Evolutionary conservation across 2,797 vertebrate species (phyloP).

Genomic region (Lycodopsis pacificus): DNA sequence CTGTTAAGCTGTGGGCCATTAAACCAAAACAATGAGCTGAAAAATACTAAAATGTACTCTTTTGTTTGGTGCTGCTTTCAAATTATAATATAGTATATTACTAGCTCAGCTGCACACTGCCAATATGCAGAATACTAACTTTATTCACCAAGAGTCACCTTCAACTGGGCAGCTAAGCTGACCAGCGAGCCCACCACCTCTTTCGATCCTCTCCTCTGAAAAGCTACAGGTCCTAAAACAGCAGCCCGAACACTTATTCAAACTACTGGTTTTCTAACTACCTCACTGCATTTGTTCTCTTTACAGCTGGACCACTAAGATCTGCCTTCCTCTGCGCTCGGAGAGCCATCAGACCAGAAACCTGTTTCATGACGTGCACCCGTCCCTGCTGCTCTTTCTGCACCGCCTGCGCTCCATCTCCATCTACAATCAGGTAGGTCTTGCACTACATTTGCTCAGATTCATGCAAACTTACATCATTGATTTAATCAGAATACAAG

Average conservation of each 20-base stretch:
- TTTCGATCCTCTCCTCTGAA: background rate
- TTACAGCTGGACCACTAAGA: constrained; percentile 87
- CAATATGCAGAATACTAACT: no score
- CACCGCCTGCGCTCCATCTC: constrained; percentile 86
- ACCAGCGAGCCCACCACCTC: no score
- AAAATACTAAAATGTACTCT: no score
- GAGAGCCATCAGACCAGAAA: constrained; percentile 86
- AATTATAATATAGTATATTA: no score
- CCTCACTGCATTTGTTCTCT: background rate
- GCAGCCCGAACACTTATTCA: background rate
- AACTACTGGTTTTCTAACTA: background rate
- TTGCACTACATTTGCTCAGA: background rate
- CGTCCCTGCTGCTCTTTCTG: constrained; percentile 87
- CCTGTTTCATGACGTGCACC: constrained; percentile 87
- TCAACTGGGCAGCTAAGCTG: background rate
- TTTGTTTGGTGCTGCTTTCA: no score
- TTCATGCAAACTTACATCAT: background rate
- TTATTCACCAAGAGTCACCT: background rate
- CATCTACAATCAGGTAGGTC: constrained; percentile 83
- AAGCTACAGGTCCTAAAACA: background rate
- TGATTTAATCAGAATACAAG: background rate
- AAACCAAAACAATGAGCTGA: no score
- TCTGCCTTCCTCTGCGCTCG: constrained; percentile 83
- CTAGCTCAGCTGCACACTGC: no score
- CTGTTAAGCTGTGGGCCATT: no score